These are phyloP conservation scores for Scaptomyza graminum DNA, from an alignment of 1,140 invertebrate species.

Conservation along the genomic window DNA sequence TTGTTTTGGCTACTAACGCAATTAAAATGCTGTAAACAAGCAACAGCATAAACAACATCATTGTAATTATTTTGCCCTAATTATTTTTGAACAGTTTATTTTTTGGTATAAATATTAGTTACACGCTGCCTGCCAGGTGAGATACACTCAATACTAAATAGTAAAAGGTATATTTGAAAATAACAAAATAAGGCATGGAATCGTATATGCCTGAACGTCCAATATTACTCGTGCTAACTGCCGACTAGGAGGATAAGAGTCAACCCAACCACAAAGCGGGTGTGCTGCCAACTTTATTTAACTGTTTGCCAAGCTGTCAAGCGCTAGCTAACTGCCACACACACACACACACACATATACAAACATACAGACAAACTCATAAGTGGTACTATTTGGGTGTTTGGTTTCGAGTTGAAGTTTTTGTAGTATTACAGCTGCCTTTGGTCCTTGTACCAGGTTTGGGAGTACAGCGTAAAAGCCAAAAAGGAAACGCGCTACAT, in stretches of 20 bases:
- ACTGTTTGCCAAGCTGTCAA: constrained; percentile 80
- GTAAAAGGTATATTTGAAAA: not conserved
- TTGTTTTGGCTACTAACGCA: no score
- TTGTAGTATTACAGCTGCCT: not conserved
- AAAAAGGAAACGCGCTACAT: constrained; percentile 77
- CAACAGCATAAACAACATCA: not conserved
- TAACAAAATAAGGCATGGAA: not conserved
- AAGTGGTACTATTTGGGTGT: constrained; percentile 20
- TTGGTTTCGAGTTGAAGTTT: constrained; percentile 10
- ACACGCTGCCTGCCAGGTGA: no score
- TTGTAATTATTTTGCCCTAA: not conserved
- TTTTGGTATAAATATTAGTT: not conserved
- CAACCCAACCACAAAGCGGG: constrained; percentile 36
- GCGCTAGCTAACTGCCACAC: constrained; percentile 72
- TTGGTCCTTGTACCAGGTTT: constrained; percentile 18
- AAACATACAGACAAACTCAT: constrained; percentile 5
- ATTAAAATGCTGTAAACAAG: not conserved
- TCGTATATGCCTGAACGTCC: constrained; percentile 6
- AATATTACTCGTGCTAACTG: constrained; percentile 27
- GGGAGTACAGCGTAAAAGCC: constrained; percentile 50
- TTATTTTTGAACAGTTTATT: not conserved
- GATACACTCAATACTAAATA: no score
- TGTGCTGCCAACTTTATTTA: constrained; percentile 74
- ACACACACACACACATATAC: constrained; percentile 21
- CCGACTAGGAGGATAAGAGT: constrained; percentile 30